These are phyloP conservation scores for Cyclargus thomasi DNA, from an alignment of 1,140 invertebrate species.

Conservation along the genomic window DNA sequence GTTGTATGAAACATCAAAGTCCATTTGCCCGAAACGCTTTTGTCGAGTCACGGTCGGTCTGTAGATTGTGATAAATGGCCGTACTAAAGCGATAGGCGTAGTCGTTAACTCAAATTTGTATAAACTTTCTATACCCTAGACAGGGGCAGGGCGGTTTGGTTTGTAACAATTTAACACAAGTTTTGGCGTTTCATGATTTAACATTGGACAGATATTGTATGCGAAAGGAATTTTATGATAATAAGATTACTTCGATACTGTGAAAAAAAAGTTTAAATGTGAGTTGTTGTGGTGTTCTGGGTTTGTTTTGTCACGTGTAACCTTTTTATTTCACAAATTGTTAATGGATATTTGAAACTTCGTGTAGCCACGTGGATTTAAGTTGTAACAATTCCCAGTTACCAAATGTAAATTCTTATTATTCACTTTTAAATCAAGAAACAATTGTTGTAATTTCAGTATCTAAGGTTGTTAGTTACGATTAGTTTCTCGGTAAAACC, in stretches of 20 bases:
- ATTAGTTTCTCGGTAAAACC: too few relatives aligned
- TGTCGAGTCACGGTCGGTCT: slow-evolving; percentile 40
- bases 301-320: too few relatives aligned
- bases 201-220: slow-evolving; percentile 34
- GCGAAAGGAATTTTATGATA: too few relatives aligned
- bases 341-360: too few relatives aligned
- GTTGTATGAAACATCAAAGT: background rate
- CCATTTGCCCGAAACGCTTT: slow-evolving; percentile 19
- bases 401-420: too few relatives aligned
- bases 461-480: too few relatives aligned
- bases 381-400: too few relatives aligned
- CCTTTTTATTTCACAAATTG: too few relatives aligned
- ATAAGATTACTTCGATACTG: too few relatives aligned
- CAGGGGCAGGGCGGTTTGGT: slow-evolving; percentile 39
- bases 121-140: slow-evolving; percentile 45
- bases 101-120: slow-evolving; percentile 55
- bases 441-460: too few relatives aligned
- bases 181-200: slow-evolving; percentile 30
- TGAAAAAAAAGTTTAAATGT: background rate
- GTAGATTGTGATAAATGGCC: slow-evolving; percentile 58
- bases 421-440: too few relatives aligned
- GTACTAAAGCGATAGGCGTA: slow-evolving; percentile 40
- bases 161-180: slow-evolving; percentile 42
- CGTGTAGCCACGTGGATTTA: too few relatives aligned
- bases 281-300: background rate